Evolutionary conservation across 2,113 vertebrate species (phyloP), one percentile per base, ranked within the genome.

Genomic region (Carettochelys insculpta): DNA sequence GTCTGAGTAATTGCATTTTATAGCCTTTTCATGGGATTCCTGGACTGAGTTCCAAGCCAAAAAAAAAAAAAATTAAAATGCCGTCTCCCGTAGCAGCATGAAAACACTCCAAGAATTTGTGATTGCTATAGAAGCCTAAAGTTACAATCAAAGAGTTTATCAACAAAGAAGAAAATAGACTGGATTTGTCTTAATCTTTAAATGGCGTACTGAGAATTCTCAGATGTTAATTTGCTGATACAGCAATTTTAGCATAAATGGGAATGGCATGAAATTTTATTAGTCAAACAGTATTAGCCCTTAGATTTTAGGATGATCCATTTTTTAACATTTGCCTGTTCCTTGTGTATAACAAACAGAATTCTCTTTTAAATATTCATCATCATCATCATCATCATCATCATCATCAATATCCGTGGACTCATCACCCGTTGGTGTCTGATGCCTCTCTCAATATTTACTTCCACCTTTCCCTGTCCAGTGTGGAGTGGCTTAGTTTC

Each of bases 71-170:
- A 50, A 50, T 94, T 80, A 93, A 96, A 96, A 89, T 87, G 38
- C 77, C 80, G 77, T 96, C 85, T 95, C 84, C 89, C 92, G 13
- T 91, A 88, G 86, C 58, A 94, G 80, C 90, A 85, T 53, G 80
- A 80, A 97, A 97, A 89, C 38, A 77, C 85, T 90, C 79, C 31
- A 96, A 89, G 93, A 97, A 97, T 96, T 80, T 94, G 83, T 92
- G 85, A 53, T 92, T 90, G 77, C 95, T 96, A 90, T 5, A 50
- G 83, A 96, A 96, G 87, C 89, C 8, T 13, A 77, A 84, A 38
- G 80, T 82, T 90, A 86, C 47, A 84, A 50, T 94, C 81, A 86
- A 95, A 96, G 79, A 85, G 8, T 92, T 94, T 95, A 96, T 96
- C 47, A 86, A 87, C 92, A 86, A 58, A 58, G 8, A 95, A 92